Evolutionary conservation across 2,888 invertebrate species (phyloP).

Genomic region (Mamestra brassicae): DNA sequence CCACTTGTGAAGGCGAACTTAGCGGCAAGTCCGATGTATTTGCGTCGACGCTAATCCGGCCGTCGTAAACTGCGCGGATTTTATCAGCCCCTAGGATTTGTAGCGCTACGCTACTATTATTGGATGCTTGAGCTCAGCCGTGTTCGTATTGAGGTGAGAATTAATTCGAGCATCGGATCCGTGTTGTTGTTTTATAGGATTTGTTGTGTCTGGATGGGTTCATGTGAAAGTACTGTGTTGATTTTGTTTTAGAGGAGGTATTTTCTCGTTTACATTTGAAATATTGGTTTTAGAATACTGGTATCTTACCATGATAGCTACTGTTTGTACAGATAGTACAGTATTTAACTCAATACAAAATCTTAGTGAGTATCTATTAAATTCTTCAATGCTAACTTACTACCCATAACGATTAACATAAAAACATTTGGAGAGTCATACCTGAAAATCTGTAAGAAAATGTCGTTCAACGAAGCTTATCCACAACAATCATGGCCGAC

Average conservation of each 20-base stretch:
- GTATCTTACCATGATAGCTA: neutral
- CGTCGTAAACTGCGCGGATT: slow-evolving; percentile 60
- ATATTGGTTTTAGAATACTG: neutral
- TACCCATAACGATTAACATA: neutral
- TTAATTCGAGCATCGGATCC: slow-evolving; percentile 24
- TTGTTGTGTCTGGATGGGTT: slow-evolving; percentile 23
- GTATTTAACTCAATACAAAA: neutral
- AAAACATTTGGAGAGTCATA: neutral
- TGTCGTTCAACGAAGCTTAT: neutral
- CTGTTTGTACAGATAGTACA: neutral
- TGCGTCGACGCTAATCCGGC: slow-evolving; percentile 73
- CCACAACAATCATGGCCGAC: neutral
- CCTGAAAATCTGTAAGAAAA: neutral
- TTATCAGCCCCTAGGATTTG: slow-evolving; percentile 57
- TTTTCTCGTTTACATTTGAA: neutral
- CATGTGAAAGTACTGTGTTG: neutral
- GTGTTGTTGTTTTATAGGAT: slow-evolving; percentile 28
- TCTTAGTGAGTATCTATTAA: neutral
- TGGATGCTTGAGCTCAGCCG: slow-evolving; percentile 36
- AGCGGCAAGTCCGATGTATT: slow-evolving; percentile 75
- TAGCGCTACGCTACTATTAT: slow-evolving; percentile 47
- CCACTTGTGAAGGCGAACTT: slow-evolving; percentile 75
- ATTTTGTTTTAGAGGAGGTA: slow-evolving; percentile 1
- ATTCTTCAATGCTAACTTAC: neutral
- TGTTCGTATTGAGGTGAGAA: slow-evolving; percentile 38